Conservation (phyloP, 2,113 vertebrate species). For the Excalfactoria chinensis region DNA sequence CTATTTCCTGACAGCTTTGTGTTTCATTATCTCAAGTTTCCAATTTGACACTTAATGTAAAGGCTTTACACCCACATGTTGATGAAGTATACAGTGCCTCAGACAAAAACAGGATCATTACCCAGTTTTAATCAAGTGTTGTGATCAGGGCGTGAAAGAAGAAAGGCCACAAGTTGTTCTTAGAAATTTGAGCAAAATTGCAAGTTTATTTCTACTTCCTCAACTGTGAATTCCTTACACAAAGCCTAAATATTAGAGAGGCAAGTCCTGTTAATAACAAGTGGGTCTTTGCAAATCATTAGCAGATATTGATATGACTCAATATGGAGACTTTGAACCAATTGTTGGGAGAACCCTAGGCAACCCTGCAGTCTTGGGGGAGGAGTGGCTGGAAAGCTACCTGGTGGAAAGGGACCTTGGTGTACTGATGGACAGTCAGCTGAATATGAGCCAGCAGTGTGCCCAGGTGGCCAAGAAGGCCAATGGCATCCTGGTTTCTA, state of each 20-base stretch:
- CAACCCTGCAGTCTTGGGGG: too few species aligned
- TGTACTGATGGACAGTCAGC: too few species aligned
- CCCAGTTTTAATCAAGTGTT: background rate
- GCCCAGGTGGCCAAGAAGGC: too few species aligned
- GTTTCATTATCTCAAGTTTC: background rate
- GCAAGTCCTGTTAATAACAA: background rate
- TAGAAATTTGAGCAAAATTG: background rate
- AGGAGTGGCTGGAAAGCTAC: too few species aligned
- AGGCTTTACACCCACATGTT: rapidly evolving
- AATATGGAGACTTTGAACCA: background rate
- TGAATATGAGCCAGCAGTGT: too few species aligned
- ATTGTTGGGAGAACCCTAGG: background rate
- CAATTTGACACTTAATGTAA: background rate
- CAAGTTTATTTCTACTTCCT: background rate
- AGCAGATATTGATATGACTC: background rate
- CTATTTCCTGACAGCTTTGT: background rate
- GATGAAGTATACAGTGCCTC: background rate
- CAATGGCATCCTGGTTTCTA: too few species aligned
- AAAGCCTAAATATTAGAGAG: background rate
- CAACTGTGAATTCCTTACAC: background rate
- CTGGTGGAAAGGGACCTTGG: too few species aligned
- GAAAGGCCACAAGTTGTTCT: rapidly evolving
- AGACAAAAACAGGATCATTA: background rate
- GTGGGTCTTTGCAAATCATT: background rate
- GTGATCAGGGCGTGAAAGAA: background rate